Evolutionary conservation across 2,797 vertebrate species (phyloP).

Genomic region (Sandelia bainsii): DNA sequence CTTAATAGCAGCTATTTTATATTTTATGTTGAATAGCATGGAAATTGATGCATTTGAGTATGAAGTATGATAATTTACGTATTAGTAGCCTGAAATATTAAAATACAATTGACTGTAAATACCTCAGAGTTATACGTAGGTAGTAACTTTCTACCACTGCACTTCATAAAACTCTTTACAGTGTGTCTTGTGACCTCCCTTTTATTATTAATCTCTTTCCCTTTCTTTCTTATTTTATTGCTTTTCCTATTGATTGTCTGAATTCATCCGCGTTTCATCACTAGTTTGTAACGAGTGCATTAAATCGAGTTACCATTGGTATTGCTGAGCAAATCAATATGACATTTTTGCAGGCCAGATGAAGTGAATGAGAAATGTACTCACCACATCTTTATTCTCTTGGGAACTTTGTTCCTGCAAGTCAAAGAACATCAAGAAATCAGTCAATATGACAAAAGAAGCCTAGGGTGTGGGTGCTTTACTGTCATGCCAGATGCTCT

Average conservation of each 20-base stretch:
- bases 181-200: background rate
- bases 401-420: constrained; percentile 78
- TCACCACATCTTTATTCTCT: constrained; percentile 80
- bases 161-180: background rate
- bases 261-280: background rate
- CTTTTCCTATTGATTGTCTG: constrained; percentile 10
- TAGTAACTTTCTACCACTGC: background rate
- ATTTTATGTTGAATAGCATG: no score
- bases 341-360: background rate
- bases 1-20: no score
- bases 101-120: no score
- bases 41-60: background rate
- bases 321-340: constrained; percentile 9
- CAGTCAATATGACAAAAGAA: constrained; percentile 13
- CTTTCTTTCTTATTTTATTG: constrained; percentile 3
- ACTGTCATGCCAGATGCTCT: background rate
- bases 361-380: constrained; percentile 45
- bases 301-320: constrained; percentile 9
- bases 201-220: background rate
- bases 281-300: constrained; percentile 3
- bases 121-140: background rate
- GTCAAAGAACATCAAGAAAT: constrained; percentile 35
- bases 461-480: background rate
- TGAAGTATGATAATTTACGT: background rate
- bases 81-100: background rate